phyloP scores from a whole-genome alignment of 2,888 invertebrate species.

The Chrysomela aeneicollis region DNA sequence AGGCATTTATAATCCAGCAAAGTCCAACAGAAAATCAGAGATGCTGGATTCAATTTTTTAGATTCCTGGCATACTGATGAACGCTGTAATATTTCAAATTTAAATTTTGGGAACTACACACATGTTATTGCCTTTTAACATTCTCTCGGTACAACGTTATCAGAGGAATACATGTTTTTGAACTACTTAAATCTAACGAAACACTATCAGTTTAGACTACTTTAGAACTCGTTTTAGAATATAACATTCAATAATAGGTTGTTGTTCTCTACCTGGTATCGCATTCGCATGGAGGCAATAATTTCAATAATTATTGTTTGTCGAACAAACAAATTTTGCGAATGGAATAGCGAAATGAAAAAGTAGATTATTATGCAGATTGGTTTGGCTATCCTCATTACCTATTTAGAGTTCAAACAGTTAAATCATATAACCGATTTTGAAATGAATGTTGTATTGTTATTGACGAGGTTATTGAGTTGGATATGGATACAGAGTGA shows the following conservation, averaged over 20 bases:
- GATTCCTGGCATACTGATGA: too few species aligned
- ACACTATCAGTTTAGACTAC: neutral
- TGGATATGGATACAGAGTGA: neutral
- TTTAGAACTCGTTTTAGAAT: neutral
- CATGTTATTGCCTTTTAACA: too few species aligned
- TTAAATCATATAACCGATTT: neutral
- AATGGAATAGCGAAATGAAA: conserved; percentile 20
- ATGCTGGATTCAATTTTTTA: too few species aligned
- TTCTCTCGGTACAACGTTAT: too few species aligned
- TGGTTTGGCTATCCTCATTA: conserved; percentile 9
- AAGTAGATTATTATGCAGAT: conserved; percentile 15
- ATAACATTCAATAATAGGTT: neutral
- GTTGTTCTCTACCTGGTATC: neutral
- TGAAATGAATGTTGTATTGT: conserved; percentile 1
- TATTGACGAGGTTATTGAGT: neutral
- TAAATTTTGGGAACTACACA: too few species aligned
- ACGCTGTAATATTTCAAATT: too few species aligned
- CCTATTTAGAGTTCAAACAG: conserved; percentile 15
- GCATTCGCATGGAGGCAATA: conserved; percentile 13
- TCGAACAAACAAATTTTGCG: conserved; percentile 26
- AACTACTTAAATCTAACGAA: too few species aligned
- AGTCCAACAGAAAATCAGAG: too few species aligned
- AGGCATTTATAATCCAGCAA: too few species aligned
- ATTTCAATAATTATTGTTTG: conserved; percentile 21
- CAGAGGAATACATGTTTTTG: too few species aligned